phyloP scores from a whole-genome alignment of 2,113 vertebrate genomes.

The Rhinogobius similis region DNA sequence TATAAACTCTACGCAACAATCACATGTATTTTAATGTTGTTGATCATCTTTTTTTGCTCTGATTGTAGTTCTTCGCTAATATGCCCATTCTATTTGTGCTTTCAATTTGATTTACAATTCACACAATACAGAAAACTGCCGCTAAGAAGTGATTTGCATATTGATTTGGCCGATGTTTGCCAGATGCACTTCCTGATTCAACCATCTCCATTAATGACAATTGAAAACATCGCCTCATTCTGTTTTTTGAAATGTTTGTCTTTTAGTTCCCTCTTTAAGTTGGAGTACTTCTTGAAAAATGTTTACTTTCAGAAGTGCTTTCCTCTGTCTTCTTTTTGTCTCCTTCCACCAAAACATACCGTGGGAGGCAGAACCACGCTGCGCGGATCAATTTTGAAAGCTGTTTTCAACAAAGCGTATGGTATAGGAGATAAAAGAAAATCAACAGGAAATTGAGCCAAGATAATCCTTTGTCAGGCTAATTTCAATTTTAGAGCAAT shows the following conservation, averaged over 20 bases:
- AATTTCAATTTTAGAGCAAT: conserved; percentile 42
- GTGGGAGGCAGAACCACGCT: conserved; percentile 39
- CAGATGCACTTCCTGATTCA: background rate
- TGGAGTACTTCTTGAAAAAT: conserved; percentile 12
- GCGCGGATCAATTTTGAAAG: conserved; percentile 51
- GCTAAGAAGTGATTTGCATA: background rate
- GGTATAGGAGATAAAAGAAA: conserved; percentile 56
- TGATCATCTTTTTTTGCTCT: background rate
- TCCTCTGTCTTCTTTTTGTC: conserved; percentile 38
- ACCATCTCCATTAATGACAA: background rate
- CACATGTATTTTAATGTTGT: background rate
- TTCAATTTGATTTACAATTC: background rate
- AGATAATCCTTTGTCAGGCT: conserved; percentile 38
- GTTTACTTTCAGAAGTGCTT: conserved; percentile 30
- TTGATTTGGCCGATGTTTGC: background rate
- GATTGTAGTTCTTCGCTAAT: no score
- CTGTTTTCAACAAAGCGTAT: conserved; percentile 40
- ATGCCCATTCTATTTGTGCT: no score
- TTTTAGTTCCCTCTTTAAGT: background rate
- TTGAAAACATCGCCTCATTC: background rate
- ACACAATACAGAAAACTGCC: background rate
- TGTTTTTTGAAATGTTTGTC: background rate
- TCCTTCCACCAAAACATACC: conserved; percentile 18
- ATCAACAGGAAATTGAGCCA: conserved; percentile 42
- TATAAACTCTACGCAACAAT: background rate